A percentile compares a stretch with the other conserved stretches of the same genome.
phyloP scores from a whole-genome alignment of 2,888 invertebrate genomes.

The Trissoscelio sp. region DNA sequence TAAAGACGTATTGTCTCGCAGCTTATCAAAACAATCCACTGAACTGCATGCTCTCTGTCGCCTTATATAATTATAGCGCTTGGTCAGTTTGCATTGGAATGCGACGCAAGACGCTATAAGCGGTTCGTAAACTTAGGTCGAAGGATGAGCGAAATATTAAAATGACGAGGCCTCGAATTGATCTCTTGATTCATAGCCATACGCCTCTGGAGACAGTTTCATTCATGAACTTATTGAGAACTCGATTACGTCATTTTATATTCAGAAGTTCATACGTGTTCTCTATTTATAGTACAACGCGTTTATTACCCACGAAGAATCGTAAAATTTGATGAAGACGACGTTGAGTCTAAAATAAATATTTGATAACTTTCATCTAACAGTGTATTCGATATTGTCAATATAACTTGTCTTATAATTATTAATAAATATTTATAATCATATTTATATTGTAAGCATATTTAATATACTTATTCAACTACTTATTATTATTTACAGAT shows the following conservation, averaged over 20 bases:
- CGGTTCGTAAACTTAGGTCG: conserved; percentile 23
- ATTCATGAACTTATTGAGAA: conserved; percentile 65
- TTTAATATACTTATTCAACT: too few species aligned
- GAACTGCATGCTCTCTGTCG: conserved; percentile 43
- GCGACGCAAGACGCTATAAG: conserved; percentile 14
- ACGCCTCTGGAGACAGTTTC: conserved; percentile 50
- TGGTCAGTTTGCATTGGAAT: conserved; percentile 36
- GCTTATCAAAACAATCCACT: conserved; percentile 77
- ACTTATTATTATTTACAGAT: too few species aligned
- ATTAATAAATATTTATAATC: not conserved
- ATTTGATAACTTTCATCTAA: conserved; percentile 4
- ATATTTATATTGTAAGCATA: too few species aligned
- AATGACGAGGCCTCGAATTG: conserved; percentile 47
- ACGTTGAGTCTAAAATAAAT: conserved; percentile 27
- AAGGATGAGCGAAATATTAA: conserved; percentile 34
- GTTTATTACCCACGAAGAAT: conserved; percentile 43
- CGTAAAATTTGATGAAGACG: conserved; percentile 47
- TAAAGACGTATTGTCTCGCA: conserved; percentile 83
- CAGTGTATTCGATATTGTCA: not conserved
- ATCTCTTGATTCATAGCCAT: conserved; percentile 49
- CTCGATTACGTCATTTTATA: conserved; percentile 65
- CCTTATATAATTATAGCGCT: conserved; percentile 31
- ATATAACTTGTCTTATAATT: not conserved
- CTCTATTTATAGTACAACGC: conserved; percentile 57
- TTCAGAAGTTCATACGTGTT: conserved; percentile 56